These are phyloP conservation scores for Orestias chungarensis DNA, from an alignment of 2,797 vertebrate species.

Conservation along the genomic window DNA sequence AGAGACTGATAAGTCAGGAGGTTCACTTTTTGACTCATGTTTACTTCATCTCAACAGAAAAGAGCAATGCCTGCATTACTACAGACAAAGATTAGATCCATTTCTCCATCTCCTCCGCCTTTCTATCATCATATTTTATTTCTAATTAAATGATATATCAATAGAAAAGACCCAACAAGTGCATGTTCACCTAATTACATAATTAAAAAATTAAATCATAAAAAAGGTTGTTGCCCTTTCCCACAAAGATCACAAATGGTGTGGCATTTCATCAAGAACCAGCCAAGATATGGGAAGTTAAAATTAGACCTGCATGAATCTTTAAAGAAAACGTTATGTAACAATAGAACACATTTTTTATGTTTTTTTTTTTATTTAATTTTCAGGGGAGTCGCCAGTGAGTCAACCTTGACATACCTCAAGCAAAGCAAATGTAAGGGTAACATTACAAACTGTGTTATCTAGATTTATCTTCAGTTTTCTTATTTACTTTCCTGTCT, in stretches of 20 bases:
- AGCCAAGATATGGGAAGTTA: neutral
- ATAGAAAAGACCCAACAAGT: neutral
- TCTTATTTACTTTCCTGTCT: neutral
- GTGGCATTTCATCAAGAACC: neutral
- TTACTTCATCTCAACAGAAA: too few species aligned
- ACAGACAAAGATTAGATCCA: neutral
- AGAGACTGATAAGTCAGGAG: neutral
- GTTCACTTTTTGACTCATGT: too few species aligned
- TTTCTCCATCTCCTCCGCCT: neutral
- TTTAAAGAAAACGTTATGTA: too few species aligned
- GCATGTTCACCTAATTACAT: neutral
- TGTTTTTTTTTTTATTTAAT: too few species aligned
- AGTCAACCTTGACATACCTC: neutral
- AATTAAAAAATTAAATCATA: neutral
- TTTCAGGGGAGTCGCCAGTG: neutral
- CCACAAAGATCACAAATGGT: neutral
- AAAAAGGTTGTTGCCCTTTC: neutral
- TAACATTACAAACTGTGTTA: neutral
- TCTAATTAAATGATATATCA: neutral
- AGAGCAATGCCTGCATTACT: too few species aligned
- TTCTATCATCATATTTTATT: neutral
- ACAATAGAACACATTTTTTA: too few species aligned
- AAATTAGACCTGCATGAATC: neutral
- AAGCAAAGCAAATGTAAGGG: neutral
- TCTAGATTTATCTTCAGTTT: neutral